Conservation (phyloP, 2,113 vertebrate genomes). For the Cyanocitta stelleri region DNA sequence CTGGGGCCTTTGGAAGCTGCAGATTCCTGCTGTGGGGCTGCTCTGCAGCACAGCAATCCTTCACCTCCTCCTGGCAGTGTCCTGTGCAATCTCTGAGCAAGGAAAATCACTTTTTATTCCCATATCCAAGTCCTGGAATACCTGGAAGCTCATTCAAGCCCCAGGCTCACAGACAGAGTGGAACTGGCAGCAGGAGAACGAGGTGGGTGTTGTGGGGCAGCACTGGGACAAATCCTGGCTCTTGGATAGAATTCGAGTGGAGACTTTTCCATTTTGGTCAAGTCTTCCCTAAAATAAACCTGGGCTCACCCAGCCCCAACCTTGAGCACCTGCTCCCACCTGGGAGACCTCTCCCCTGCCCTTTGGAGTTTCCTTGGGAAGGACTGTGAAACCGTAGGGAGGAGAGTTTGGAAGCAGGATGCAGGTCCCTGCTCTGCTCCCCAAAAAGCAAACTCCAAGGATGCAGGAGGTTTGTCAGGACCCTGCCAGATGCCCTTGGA, state of each 20-base stretch:
- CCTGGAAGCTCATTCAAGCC: background rate
- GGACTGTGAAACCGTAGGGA: too few species aligned
- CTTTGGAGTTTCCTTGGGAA: background rate
- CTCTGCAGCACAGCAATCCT: background rate
- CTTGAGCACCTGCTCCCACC: background rate
- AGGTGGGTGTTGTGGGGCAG: background rate
- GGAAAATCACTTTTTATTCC: background rate
- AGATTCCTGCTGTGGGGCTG: background rate
- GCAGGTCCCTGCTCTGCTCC: background rate
- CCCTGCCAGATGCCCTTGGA: background rate
- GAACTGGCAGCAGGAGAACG: background rate
- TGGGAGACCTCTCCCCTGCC: too few species aligned
- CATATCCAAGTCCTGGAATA: background rate
- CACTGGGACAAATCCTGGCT: background rate
- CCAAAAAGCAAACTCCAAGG: background rate
- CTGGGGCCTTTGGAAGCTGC: background rate
- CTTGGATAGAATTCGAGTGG: background rate
- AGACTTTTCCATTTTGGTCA: background rate
- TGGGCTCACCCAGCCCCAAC: background rate
- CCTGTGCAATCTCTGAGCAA: background rate
- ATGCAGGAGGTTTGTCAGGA: background rate
- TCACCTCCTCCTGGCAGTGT: background rate
- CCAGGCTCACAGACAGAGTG: background rate
- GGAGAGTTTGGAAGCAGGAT: background rate
- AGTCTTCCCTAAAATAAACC: background rate